Evolutionary conservation across 2,113 vertebrate genomes (phyloP).

Genomic region (Andinoacara biseriatus): DNA sequence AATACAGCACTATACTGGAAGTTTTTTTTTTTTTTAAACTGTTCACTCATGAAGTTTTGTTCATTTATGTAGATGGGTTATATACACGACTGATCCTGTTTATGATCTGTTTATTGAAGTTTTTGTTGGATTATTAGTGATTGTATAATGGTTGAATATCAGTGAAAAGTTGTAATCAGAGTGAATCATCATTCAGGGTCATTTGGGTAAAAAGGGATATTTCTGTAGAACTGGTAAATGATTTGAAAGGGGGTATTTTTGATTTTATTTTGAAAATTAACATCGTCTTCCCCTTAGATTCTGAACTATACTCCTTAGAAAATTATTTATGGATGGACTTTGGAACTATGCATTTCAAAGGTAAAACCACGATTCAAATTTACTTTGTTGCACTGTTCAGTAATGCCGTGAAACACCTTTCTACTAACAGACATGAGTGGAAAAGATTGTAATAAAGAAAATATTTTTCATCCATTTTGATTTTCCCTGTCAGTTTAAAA

Average conservation of each 20-base stretch:
- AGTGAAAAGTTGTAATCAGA: constrained; percentile 21
- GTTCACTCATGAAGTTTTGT: constrained; percentile 20
- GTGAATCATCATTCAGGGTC: constrained; percentile 39
- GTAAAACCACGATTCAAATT: constrained; percentile 43
- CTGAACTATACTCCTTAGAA: constrained; percentile 6
- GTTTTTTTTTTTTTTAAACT: background rate
- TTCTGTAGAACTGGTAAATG: constrained; percentile 18
- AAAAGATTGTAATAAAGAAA: constrained; percentile 78
- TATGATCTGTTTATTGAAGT: constrained; percentile 26
- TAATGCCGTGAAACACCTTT: constrained; percentile 61
- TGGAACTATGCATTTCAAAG: constrained; percentile 65
- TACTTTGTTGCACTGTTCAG: constrained; percentile 58
- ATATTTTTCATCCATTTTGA: constrained; percentile 68
- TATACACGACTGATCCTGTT: constrained; percentile 34
- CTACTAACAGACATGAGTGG: constrained; percentile 61
- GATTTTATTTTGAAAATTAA: constrained; percentile 29
- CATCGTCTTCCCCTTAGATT: constrained; percentile 11
- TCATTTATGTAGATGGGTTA: constrained; percentile 23
- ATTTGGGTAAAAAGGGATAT: constrained; percentile 63
- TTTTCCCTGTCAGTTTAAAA: background rate
- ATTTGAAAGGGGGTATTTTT: constrained; percentile 12
- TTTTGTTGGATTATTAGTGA: constrained; percentile 32
- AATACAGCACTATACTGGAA: constrained; percentile 40
- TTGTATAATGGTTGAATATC: constrained; percentile 40
- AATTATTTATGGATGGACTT: constrained; percentile 16